A percentile compares a stretch with the other conserved stretches of the same genome.
These are phyloP conservation scores for Melanotaenia duboulayi DNA, from an alignment of 2,113 vertebrate genomes.

Conservation along the genomic window DNA sequence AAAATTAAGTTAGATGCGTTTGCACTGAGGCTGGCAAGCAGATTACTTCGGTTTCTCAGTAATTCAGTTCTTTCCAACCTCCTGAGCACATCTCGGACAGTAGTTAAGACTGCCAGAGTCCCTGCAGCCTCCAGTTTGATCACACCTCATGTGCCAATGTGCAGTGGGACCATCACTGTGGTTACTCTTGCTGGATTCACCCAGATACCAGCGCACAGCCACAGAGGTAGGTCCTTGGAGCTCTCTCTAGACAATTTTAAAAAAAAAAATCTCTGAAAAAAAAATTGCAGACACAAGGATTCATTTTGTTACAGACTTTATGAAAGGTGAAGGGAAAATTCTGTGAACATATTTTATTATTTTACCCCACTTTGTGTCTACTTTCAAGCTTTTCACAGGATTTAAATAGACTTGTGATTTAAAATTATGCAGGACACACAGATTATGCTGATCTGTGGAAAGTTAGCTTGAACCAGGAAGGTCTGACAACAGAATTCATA, in stretches of 20 bases:
- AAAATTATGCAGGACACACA: too few species aligned
- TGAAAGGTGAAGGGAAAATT: too few species aligned
- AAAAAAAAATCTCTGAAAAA: conserved; percentile 1
- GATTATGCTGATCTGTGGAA: background rate
- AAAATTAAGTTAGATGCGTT: background rate
- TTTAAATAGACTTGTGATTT: too few species aligned
- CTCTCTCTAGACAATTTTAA: background rate
- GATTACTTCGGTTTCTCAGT: conserved; percentile 1
- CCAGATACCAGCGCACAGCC: conserved; percentile 39
- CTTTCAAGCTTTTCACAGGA: too few species aligned
- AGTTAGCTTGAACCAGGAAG: background rate
- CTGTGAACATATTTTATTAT: too few species aligned
- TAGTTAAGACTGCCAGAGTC: conserved; percentile 65
- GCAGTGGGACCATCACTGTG: conserved; percentile 64
- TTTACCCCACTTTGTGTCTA: too few species aligned
- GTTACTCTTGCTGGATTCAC: conserved; percentile 67
- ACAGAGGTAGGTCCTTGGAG: conserved; percentile 13
- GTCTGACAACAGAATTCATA: background rate
- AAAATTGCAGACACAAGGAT: too few species aligned
- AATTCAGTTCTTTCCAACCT: conserved; percentile 9
- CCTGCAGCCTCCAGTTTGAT: conserved; percentile 57
- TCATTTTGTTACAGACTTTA: background rate
- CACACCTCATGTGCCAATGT: conserved; percentile 49
- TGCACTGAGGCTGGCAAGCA: background rate
- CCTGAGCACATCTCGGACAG: background rate